Evolutionary conservation across 2,888 invertebrate species (phyloP).

Genomic region (Melieria picta): DNA sequence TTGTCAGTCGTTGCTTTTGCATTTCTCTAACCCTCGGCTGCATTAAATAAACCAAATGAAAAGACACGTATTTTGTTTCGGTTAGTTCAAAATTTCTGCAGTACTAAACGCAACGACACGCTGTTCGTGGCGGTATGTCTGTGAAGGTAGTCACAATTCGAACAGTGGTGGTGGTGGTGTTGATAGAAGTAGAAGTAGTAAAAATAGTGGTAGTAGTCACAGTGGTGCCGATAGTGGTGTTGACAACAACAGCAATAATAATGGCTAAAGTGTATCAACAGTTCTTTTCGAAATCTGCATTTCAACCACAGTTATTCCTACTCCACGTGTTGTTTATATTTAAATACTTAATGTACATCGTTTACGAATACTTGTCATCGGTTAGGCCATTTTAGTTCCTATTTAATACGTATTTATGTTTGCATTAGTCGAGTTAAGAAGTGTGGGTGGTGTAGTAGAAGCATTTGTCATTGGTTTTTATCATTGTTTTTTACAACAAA

Average conservation of each 20-base stretch:
- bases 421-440: slow-evolving; percentile 26
- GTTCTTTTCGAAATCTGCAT: too few species aligned
- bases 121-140: too few species aligned
- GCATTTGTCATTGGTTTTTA: slow-evolving; percentile 2
- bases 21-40: slow-evolving; percentile 33
- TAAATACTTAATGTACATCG: too few species aligned
- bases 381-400: background rate
- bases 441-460: slow-evolving; percentile 28
- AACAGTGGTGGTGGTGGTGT: background rate
- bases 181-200: background rate
- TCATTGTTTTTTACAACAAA: slow-evolving; percentile 24
- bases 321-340: too few species aligned
- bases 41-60: background rate
- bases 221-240: background rate
- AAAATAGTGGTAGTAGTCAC: background rate
- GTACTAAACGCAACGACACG: background rate
- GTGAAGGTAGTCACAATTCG: too few species aligned
- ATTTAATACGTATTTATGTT: background rate
- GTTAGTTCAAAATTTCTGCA: background rate
- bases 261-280: too few species aligned
- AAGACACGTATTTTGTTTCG: background rate
- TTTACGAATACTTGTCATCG: background rate
- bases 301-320: too few species aligned
- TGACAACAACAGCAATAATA: background rate
- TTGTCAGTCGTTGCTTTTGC: background rate